Conservation (phyloP, 2,888 invertebrate genomes). For the Caprella mutica region DNA sequence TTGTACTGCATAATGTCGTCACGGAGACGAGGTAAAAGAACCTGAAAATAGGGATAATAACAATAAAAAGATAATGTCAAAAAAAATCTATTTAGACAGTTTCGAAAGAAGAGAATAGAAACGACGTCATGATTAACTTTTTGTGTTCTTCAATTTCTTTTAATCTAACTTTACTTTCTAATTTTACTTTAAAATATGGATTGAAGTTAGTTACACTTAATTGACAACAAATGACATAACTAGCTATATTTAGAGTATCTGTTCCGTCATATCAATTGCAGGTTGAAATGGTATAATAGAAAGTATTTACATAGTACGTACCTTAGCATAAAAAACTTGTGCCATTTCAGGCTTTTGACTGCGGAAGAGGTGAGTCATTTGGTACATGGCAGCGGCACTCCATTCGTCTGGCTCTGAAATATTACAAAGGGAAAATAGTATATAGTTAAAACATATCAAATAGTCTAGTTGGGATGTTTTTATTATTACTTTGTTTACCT, state of each 20-base stretch:
- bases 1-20: slow-evolving; percentile 95
- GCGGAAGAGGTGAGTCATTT: slow-evolving; percentile 89
- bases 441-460: too few species aligned
- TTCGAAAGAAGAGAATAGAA: slow-evolving; percentile 41
- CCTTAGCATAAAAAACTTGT: slow-evolving; percentile 74
- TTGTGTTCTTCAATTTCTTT: too few species aligned
- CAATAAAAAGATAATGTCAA: not conserved
- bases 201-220: too few species aligned
- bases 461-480: too few species aligned
- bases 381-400: slow-evolving; percentile 97
- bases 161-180: too few species aligned
- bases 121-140: slow-evolving; percentile 79
- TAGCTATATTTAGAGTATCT: too few species aligned
- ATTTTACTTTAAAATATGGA: too few species aligned
- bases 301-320: too few species aligned
- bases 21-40: slow-evolving; percentile 79
- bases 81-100: not conserved
- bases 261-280: too few species aligned
- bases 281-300: too few species aligned
- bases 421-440: not conserved
- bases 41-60: slow-evolving; percentile 61
- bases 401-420: slow-evolving; percentile 74
- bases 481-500: too few species aligned
- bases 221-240: too few species aligned
- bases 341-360: slow-evolving; percentile 94